A percentile compares a stretch with the other conserved stretches of the same genome.
Evolutionary conservation across 1,140 invertebrate species (phyloP).

Genomic region (Eumaeus atala): DNA sequence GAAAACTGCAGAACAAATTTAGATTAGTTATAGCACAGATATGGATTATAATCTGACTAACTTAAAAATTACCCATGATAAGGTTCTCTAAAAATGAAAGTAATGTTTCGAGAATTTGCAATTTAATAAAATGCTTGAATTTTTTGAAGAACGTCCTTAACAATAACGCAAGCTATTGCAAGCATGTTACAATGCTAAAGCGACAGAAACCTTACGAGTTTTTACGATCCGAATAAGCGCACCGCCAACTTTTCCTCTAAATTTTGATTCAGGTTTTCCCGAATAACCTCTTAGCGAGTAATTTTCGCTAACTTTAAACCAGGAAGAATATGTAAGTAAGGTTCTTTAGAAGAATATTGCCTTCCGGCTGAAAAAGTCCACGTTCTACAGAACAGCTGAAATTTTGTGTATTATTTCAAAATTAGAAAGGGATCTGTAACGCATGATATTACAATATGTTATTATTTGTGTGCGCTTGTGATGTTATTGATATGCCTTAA

Average conservation of each 20-base stretch:
- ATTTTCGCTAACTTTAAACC: slow-evolving; percentile 1
- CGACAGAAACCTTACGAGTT: neutral
- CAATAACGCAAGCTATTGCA: neutral
- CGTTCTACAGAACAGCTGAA: no score
- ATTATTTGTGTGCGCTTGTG: no score
- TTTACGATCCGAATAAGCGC: slow-evolving; percentile 2
- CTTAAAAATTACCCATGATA: no score
- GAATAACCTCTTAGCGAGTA: slow-evolving; percentile 5
- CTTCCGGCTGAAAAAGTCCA: no score
- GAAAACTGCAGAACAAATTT: no score
- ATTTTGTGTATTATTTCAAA: no score
- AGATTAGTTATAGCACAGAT: no score
- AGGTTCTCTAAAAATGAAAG: neutral
- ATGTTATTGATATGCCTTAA: no score
- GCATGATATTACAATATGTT: no score
- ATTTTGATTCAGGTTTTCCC: neutral
- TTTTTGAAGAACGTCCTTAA: neutral
- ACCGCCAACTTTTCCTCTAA: neutral
- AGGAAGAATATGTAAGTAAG: slow-evolving; percentile 3
- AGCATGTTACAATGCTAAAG: neutral
- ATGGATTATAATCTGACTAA: no score
- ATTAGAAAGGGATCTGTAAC: no score
- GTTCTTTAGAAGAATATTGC: neutral
- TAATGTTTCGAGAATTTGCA: neutral
- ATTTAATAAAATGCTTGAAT: slow-evolving; percentile 6